These are phyloP conservation scores for Bruchidius siliquastri DNA, from an alignment of 2,888 invertebrate species.

Conservation along the genomic window DNA sequence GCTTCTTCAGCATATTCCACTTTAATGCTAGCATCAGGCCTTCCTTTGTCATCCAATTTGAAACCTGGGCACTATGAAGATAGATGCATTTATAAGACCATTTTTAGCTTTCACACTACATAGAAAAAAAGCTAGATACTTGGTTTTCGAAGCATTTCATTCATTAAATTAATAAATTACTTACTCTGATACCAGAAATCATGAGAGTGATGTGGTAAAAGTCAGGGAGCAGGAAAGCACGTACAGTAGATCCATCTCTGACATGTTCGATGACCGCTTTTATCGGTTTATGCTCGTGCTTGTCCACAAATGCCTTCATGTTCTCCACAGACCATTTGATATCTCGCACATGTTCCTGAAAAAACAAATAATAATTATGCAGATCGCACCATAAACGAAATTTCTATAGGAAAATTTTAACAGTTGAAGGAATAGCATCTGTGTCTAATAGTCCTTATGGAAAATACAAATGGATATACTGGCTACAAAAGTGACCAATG, in stretches of 20 bases:
- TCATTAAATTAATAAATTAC: too few relatives aligned
- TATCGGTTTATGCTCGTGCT: constrained; percentile 78
- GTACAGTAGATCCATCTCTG: constrained; percentile 92
- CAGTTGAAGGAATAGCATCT: too few relatives aligned
- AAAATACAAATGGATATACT: too few relatives aligned
- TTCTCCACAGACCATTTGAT: constrained; percentile 89
- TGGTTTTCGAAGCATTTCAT: too few relatives aligned
- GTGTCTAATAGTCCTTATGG: too few relatives aligned
- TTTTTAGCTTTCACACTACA: too few relatives aligned
- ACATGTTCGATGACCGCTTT: constrained; percentile 96
- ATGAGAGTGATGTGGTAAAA: constrained; percentile 90
- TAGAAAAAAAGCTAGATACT: background rate
- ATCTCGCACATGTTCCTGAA: constrained; percentile 71
- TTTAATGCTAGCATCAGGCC: constrained; percentile 61
- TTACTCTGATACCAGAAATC: constrained; percentile 87
- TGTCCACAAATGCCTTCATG: constrained; percentile 71
- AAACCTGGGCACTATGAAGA: constrained; percentile 66
- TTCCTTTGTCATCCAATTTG: constrained; percentile 69
- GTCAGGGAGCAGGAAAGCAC: constrained; percentile 86
- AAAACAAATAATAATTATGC: too few relatives aligned
- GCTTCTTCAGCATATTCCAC: constrained; percentile 85
- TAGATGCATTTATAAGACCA: background rate
- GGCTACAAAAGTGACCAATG: too few relatives aligned
- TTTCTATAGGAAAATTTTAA: too few relatives aligned
- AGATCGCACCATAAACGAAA: too few relatives aligned